phyloP scores from a whole-genome alignment of 1,140 invertebrate genomes.

The Conus betulinus region DNA sequence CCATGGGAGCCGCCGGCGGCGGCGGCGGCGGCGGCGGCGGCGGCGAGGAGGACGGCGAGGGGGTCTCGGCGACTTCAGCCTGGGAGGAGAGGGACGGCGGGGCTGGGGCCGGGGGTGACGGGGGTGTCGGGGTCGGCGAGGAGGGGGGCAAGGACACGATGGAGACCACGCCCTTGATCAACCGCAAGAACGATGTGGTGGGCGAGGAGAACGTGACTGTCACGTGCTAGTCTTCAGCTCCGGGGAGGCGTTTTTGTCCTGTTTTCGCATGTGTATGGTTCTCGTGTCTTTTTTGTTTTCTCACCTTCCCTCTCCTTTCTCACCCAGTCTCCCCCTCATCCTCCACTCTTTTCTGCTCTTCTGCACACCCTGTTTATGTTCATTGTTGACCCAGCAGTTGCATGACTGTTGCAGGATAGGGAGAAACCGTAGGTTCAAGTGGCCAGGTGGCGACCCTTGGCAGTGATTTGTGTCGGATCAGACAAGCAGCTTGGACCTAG shows the following conservation, averaged over 20 bases:
- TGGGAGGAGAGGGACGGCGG: slow-evolving; percentile 20
- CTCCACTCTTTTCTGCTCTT: too few species aligned
- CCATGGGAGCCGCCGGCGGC: slow-evolving; percentile 27
- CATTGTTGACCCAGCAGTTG: too few species aligned
- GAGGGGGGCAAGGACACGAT: background rate
- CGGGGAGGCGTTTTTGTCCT: background rate
- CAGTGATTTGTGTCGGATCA: too few species aligned
- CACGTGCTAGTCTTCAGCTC: background rate
- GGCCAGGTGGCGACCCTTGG: too few species aligned
- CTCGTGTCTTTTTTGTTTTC: background rate
- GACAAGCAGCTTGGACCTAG: too few species aligned
- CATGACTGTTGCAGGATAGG: too few species aligned
- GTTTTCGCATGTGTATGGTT: slow-evolving; percentile 23
- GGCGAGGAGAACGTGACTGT: slow-evolving; percentile 36
- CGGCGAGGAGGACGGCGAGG: background rate
- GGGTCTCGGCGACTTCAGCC: too few species aligned
- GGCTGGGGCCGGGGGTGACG: background rate
- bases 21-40: slow-evolving; percentile 29
- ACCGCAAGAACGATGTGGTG: slow-evolving; percentile 22
- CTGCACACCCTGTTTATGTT: too few species aligned
- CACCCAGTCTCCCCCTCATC: too few species aligned
- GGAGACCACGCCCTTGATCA: slow-evolving; percentile 38
- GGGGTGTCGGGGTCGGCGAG: background rate
- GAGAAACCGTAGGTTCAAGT: too few species aligned
- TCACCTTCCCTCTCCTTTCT: background rate